Percentiles rank a stretch among this genome's conserved stretches.
These are phyloP conservation scores for Lepidocolaptes lacrymiger DNA, from an alignment of 2,797 vertebrate species.

Conservation along the genomic window DNA sequence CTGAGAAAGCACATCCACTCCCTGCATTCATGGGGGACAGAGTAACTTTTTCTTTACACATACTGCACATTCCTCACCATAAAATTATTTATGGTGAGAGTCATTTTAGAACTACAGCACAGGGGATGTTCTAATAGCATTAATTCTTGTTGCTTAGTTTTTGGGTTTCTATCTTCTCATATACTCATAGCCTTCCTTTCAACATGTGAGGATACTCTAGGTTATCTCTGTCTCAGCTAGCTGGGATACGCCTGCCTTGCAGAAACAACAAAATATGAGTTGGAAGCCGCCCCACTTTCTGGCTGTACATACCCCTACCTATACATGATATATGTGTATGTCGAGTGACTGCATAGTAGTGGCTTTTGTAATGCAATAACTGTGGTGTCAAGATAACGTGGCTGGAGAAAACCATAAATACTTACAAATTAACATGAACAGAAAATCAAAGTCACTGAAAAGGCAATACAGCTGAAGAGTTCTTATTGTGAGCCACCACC, in stretches of 20 bases:
- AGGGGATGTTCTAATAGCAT: background rate
- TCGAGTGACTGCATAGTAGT: background rate
- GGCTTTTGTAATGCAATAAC: conserved; percentile 1
- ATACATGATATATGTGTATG: background rate
- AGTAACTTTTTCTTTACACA: background rate
- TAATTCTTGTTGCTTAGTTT: background rate
- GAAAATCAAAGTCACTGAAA: background rate
- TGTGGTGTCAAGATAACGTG: background rate
- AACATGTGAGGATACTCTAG: background rate
- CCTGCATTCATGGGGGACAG: background rate
- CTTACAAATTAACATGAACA: background rate
- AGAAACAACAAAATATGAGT: background rate
- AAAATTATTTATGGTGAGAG: background rate
- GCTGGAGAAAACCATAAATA: background rate
- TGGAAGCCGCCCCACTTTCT: background rate
- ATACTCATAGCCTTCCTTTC: background rate
- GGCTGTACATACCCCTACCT: background rate
- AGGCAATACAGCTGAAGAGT: background rate
- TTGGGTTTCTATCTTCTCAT: background rate
- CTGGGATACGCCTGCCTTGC: background rate
- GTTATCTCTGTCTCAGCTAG: background rate
- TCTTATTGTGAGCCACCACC: background rate
- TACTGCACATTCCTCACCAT: background rate
- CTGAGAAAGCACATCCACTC: background rate
- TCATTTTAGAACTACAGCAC: background rate